These are phyloP conservation scores for Leptinotarsa tumamoca DNA, from an alignment of 2,888 invertebrate genomes.

Conservation along the genomic window DNA sequence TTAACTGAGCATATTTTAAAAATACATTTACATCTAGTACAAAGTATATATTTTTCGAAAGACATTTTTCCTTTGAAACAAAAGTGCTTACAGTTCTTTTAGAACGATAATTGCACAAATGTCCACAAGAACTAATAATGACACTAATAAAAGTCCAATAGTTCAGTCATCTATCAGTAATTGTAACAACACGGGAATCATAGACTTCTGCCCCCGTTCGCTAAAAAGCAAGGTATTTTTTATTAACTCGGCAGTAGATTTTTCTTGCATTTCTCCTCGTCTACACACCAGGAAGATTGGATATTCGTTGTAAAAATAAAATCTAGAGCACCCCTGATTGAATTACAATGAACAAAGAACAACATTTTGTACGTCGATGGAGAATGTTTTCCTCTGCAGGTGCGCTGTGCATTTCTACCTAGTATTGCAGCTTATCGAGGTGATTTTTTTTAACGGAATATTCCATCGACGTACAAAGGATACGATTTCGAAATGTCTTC, in stretches of 20 bases:
- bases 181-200: constrained; percentile 53
- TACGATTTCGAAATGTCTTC: constrained; percentile 40
- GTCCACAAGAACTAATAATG: constrained; percentile 50
- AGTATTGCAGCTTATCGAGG: constrained; percentile 57
- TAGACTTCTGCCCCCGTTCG: constrained; percentile 37
- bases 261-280: constrained; percentile 45
- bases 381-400: constrained; percentile 47
- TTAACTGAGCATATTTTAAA: constrained; percentile 59
- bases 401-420: constrained; percentile 60
- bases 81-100: constrained; percentile 53
- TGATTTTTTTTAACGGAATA: constrained; percentile 45
- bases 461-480: constrained; percentile 60
- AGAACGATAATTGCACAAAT: constrained; percentile 56
- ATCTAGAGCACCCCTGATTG: constrained; percentile 61
- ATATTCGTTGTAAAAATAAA: constrained; percentile 62
- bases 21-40: constrained; percentile 53
- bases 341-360: constrained; percentile 26
- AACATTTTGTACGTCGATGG: constrained; percentile 31
- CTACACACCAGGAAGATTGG: constrained; percentile 56
- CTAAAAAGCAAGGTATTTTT: constrained; percentile 45
- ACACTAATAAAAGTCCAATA: constrained; percentile 44
- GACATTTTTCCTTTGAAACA: constrained; percentile 49
- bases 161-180: constrained; percentile 41
- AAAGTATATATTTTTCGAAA: constrained; percentile 57
- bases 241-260: constrained; percentile 55